Conservation (phyloP, 2,888 invertebrate species). For the Ectemnius lituratus region DNA sequence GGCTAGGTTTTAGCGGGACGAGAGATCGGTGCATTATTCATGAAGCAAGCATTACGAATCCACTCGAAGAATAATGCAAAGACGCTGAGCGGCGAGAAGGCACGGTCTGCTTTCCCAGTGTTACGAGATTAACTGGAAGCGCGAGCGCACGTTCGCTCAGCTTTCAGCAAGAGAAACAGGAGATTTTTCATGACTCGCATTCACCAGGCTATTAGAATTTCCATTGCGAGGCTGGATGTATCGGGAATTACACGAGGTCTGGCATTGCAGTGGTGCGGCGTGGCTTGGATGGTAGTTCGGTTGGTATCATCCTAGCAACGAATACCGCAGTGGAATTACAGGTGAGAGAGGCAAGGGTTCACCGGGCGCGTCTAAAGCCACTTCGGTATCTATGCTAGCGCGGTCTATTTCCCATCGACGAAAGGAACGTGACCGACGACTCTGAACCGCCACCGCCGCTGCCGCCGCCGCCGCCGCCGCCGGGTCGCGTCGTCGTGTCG, state of each 20-base stretch:
- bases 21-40: slow-evolving; percentile 60
- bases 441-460: background rate
- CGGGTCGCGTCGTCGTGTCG: too few relatives aligned
- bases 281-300: background rate
- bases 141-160: slow-evolving; percentile 22
- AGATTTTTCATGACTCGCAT: slow-evolving; percentile 23
- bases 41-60: slow-evolving; percentile 60
- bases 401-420: slow-evolving; percentile 10
- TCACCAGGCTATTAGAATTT: background rate
- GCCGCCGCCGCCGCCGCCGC: too few relatives aligned
- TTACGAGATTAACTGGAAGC: slow-evolving; percentile 53
- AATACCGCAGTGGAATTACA: background rate
- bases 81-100: slow-evolving; percentile 24
- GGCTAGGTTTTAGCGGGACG: slow-evolving; percentile 47
- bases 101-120: slow-evolving; percentile 35
- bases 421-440: slow-evolving; percentile 13
- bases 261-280: background rate
- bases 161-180: slow-evolving; percentile 42
- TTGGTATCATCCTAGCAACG: too few relatives aligned
- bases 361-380: background rate
- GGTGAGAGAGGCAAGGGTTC: background rate
- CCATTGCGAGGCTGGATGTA: background rate
- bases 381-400: background rate
- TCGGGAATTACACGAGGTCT: background rate
- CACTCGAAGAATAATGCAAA: slow-evolving; percentile 57